These are phyloP conservation scores for Chroicocephalus ridibundus DNA, from an alignment of 2,113 vertebrate genomes.

Conservation along the genomic window DNA sequence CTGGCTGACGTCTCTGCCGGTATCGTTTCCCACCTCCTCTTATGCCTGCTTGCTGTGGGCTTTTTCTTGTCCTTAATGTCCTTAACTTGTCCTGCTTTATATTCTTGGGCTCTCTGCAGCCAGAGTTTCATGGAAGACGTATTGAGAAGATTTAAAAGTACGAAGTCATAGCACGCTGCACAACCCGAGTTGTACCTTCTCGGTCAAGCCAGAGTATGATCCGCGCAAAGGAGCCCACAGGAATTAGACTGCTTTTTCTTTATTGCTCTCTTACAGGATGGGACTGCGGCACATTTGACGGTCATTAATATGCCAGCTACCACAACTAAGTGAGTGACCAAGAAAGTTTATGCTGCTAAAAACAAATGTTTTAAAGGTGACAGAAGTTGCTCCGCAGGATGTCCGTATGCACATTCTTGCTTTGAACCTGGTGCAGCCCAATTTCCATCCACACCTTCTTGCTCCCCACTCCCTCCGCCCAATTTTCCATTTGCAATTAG, in stretches of 20 bases:
- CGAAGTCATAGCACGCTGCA: background rate
- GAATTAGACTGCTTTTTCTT: background rate
- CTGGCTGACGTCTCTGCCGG: background rate
- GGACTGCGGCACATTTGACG: constrained; percentile 59
- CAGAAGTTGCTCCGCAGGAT: background rate
- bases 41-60: background rate
- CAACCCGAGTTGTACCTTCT: background rate
- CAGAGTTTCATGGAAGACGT: background rate
- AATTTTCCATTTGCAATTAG: background rate
- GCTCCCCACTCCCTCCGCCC: background rate
- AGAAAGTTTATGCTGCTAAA: background rate
- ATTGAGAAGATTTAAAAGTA: background rate
- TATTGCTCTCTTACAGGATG: constrained; percentile 25
- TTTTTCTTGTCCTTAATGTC: background rate
- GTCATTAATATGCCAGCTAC: constrained; percentile 53
- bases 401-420: background rate
- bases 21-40: background rate
- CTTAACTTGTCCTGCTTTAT: background rate
- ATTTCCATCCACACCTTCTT: background rate
- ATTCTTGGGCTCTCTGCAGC: background rate
- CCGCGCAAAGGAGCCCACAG: background rate
- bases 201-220: background rate
- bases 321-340: constrained; percentile 52
- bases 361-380: background rate
- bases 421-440: background rate